phyloP scores from a whole-genome alignment of 2,888 invertebrate species.

The Mythimna ferrago region DNA sequence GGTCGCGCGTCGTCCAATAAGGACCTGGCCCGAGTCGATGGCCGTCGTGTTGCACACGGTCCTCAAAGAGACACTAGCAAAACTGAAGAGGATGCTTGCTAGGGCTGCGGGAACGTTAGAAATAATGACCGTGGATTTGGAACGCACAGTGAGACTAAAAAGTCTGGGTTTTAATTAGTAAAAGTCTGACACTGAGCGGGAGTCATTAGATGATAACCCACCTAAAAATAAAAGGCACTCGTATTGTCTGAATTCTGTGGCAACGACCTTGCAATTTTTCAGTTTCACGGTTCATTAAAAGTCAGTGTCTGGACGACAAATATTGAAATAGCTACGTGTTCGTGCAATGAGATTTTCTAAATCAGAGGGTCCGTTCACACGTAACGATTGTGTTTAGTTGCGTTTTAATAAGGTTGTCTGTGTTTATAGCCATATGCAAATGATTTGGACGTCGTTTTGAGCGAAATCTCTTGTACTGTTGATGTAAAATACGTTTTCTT shows the following conservation, averaged over 20 bases:
- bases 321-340: conserved; percentile 43
- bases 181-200: too few species aligned
- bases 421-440: conserved; percentile 17
- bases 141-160: too few species aligned
- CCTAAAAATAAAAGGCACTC: neutral
- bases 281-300: conserved; percentile 57
- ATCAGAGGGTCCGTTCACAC: conserved; percentile 10
- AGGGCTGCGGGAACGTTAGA: too few species aligned
- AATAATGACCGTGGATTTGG: too few species aligned
- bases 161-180: too few species aligned
- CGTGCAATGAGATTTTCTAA: conserved; percentile 46
- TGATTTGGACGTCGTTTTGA: conserved; percentile 17
- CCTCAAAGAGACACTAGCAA: too few species aligned
- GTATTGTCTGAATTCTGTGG: conserved; percentile 23
- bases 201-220: too few species aligned
- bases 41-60: too few species aligned
- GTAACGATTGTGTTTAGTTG: neutral
- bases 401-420: conserved; percentile 10
- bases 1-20: neutral
- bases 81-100: too few species aligned
- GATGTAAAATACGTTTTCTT: conserved; percentile 19
- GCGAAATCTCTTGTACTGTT: conserved; percentile 16
- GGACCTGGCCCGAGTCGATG: too few species aligned
- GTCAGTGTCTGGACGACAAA: conserved; percentile 32
- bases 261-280: conserved; percentile 61